phyloP scores from a whole-genome alignment of 2,113 vertebrate genomes.

The mouse (Mus musculus) region DNA sequence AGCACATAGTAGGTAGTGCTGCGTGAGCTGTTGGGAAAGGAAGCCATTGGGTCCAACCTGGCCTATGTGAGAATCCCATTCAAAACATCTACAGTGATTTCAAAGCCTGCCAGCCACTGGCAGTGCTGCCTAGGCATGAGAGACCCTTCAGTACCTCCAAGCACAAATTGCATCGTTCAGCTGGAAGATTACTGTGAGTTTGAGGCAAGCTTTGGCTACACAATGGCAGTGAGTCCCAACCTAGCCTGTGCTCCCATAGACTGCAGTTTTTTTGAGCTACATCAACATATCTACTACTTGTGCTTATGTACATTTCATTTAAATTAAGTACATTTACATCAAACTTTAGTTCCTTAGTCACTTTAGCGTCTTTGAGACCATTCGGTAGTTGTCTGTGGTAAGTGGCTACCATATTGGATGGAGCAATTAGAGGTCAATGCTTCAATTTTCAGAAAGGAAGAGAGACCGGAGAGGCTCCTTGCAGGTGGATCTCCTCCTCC shows the following conservation, averaged over 20 bases:
- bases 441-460: background rate
- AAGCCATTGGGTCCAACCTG: background rate
- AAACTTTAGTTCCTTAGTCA: background rate
- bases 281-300: rapidly evolving
- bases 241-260: background rate
- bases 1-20: background rate
- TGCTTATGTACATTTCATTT: background rate
- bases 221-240: background rate
- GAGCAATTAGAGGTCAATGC: rapidly evolving
- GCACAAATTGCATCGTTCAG: too few species aligned
- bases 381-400: background rate
- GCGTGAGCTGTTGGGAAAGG: background rate
- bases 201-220: background rate
- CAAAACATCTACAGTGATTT: background rate
- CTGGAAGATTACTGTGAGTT: background rate
- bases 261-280: background rate
- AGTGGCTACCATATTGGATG: background rate
- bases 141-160: too few species aligned
- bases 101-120: background rate
- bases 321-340: background rate
- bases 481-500: rapidly evolving
- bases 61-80: background rate
- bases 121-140: background rate
- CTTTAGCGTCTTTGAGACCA: background rate
- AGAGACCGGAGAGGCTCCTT: background rate